Percentiles rank a stretch among this genome's conserved stretches.
These are phyloP conservation scores for Antennarius striatus DNA, from an alignment of 2,113 vertebrate species.

Conservation along the genomic window DNA sequence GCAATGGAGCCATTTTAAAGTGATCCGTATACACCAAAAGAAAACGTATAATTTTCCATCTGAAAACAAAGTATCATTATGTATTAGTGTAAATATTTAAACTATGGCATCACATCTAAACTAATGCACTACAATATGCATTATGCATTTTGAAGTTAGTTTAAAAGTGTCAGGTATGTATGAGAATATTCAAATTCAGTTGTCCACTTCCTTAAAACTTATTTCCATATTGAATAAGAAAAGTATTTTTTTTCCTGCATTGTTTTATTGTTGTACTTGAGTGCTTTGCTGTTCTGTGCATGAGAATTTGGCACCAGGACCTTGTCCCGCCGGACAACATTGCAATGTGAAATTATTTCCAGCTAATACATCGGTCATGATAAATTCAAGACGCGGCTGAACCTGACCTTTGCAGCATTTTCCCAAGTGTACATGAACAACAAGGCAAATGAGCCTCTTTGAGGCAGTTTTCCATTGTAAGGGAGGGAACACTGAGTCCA, in stretches of 20 bases:
- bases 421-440: constrained; percentile 6
- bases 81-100: background rate
- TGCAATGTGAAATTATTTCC: constrained; percentile 4
- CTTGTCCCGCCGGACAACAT: constrained; percentile 1
- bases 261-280: too few species aligned
- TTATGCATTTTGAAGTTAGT: background rate
- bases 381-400: background rate
- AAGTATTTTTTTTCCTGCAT: too few species aligned
- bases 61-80: too few species aligned
- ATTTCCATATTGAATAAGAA: too few species aligned
- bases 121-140: background rate
- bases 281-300: background rate
- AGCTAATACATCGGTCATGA: background rate
- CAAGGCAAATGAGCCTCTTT: constrained; percentile 17
- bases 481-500: background rate
- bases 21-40: too few species aligned
- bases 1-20: too few species aligned
- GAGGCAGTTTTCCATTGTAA: background rate
- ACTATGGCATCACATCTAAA: background rate
- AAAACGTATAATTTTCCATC: too few species aligned
- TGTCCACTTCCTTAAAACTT: too few species aligned
- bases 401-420: constrained; percentile 21
- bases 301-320: constrained; percentile 13
- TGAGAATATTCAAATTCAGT: too few species aligned
- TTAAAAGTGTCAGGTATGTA: too few species aligned